phyloP scores from a whole-genome alignment of 2,888 invertebrate species.

The Pogonocherus hispidulus region DNA sequence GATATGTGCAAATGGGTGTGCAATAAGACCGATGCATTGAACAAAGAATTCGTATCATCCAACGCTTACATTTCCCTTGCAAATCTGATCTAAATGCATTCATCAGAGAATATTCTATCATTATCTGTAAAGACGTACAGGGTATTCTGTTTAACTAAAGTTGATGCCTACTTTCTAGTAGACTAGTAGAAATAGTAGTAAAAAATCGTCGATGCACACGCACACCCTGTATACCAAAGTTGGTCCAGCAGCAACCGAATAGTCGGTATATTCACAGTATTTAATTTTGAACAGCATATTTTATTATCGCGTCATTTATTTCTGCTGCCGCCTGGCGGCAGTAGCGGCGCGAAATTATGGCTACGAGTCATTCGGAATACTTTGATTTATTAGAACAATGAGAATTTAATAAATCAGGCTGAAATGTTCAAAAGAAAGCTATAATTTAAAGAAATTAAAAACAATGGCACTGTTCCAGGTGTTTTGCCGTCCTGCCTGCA shows the following conservation, averaged over 20 bases:
- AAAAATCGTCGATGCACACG: no score
- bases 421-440: slow-evolving; percentile 48
- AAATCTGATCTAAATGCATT: no score
- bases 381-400: slow-evolving; percentile 48
- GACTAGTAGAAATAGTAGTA: no score
- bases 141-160: no score
- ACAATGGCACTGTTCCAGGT: slow-evolving; percentile 64
- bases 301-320: slow-evolving; percentile 16
- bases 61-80: no score
- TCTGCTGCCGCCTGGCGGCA: slow-evolving; percentile 21
- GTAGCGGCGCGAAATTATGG: slow-evolving; percentile 14
- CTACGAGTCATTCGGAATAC: slow-evolving; percentile 26
- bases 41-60: no score
- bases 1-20: no score
- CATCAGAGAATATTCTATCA: no score
- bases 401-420: slow-evolving; percentile 44
- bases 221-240: no score
- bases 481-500: slow-evolving; percentile 58
- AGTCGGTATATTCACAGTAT: slow-evolving; percentile 1
- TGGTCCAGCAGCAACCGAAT: slow-evolving; percentile 45
- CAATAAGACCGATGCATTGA: no score
- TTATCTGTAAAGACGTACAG: no score
- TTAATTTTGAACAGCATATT: slow-evolving; percentile 18
- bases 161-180: no score
- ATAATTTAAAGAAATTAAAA: slow-evolving; percentile 52